Conservation (phyloP, 2,113 vertebrate species). For the Hucho hucho region DNA sequence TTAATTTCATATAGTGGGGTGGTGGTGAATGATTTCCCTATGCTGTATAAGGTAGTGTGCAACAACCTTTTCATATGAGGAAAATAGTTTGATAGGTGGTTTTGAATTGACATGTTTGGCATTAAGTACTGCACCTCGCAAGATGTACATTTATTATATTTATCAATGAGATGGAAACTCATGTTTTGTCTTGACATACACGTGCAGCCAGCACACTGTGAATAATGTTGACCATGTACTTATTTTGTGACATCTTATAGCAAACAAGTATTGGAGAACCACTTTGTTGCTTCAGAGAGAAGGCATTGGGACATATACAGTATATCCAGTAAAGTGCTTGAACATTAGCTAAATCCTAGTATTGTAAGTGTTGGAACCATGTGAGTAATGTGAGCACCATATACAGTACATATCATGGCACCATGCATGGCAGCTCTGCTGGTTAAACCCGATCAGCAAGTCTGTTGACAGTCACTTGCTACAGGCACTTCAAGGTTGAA, state of each 20-base stretch:
- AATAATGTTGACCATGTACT: neutral
- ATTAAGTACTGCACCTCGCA: no score
- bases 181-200: neutral
- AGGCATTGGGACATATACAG: neutral
- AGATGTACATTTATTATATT: neutral
- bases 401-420: neutral
- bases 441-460: conserved; percentile 44
- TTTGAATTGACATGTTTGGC: neutral
- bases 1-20: neutral
- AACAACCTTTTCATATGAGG: neutral
- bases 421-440: neutral
- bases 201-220: neutral
- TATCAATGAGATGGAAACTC: neutral
- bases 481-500: neutral
- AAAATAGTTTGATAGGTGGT: no score
- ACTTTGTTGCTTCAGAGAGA: neutral
- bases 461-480: conserved; percentile 7
- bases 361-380: neutral
- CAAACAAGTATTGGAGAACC: no score
- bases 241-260: neutral
- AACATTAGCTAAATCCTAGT: neutral
- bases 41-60: neutral
- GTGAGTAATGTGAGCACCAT: neutral
- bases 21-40: neutral
- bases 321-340: neutral